These are phyloP conservation scores for Zaprionus vittiger DNA, from an alignment of 1,140 invertebrate genomes.

Conservation along the genomic window DNA sequence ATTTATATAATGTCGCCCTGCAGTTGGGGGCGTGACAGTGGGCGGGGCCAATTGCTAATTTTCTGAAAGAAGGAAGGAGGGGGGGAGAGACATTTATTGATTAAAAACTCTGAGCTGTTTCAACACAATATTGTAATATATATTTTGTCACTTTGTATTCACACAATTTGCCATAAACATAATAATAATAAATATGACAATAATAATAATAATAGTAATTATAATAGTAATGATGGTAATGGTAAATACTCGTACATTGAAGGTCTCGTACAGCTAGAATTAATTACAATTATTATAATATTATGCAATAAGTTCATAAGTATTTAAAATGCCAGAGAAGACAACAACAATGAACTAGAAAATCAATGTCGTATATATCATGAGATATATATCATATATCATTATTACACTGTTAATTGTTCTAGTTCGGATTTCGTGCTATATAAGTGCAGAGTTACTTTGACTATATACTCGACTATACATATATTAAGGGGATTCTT, in stretches of 20 bases:
- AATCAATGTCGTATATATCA: conserved; percentile 48
- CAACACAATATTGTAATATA: conserved; percentile 80
- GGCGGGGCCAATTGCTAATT: conserved; percentile 48
- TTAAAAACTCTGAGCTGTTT: conserved; percentile 39
- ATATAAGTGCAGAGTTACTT: conserved; percentile 35
- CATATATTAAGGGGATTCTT: conserved; percentile 2
- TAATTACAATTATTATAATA: conserved; percentile 52
- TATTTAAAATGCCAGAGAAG: conserved; percentile 54
- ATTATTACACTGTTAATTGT: conserved; percentile 51
- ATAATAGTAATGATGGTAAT: neutral
- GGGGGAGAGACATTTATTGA: conserved; percentile 21
- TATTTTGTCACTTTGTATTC: conserved; percentile 51
- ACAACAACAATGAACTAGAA: conserved; percentile 75
- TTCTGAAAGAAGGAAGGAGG: neutral
- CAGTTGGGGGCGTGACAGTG: neutral
- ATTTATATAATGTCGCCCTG: conserved; percentile 75
- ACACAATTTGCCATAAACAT: conserved; percentile 62
- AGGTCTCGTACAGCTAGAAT: conserved; percentile 50
- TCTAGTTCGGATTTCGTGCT: conserved; percentile 49
- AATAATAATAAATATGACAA: conserved; percentile 26
- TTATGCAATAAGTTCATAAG: conserved; percentile 27
- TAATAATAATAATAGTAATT: conserved; percentile 24
- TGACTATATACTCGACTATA: conserved; percentile 30
- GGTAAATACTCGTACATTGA: conserved; percentile 52
- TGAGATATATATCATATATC: conserved; percentile 16